Evolutionary conservation across 2,797 vertebrate species (phyloP), one percentile per base, ranked within the genome.

Genomic region (Pelodytes ibericus): DNA sequence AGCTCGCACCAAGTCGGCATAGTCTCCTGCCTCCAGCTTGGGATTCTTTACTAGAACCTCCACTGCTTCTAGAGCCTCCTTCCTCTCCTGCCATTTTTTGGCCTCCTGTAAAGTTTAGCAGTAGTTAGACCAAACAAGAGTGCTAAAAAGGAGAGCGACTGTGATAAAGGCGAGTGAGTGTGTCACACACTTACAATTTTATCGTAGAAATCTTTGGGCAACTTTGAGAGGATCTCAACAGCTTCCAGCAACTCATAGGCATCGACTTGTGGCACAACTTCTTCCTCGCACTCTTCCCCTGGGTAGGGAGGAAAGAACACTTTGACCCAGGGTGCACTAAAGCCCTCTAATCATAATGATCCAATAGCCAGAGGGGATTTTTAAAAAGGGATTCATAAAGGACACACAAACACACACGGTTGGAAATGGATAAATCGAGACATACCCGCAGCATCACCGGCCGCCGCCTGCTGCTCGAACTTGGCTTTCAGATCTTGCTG

Each of bases 41-140:
- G 94, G 97, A 78, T 96, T 98, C 90, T 98, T 99, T 31, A 90
- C 85, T 56, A 99, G 88, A 26, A 85, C 1, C 80, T 99, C 98
- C 3, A 98, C 80, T 53, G 94, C 94, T 83, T 99, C 98, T 80
- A 99, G 86, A 30, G 94, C 97, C 86, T 99, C 97, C 86, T 99
- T 99, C 75, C 98, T 95, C 85, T 99, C 98, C 86, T 99, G 97
- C 98, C 98, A 99, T 84, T 99, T 99, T 86, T 99, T 99, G 72
- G 97, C 97, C 87, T 99, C 97, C 98, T 99, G 82, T 1, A 18
- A 89, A 68, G 72, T 36, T 36, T 11, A 36, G 5, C 11, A 36
- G 5, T 36, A 1, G 33, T 36, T 6, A 36, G 33, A 11, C 33
- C 33, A 36, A 36, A 1, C 4, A 4, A 36, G 10, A 36, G 33